phyloP scores from a whole-genome alignment of 1,140 invertebrate genomes.

The Araneus ventricosus region DNA sequence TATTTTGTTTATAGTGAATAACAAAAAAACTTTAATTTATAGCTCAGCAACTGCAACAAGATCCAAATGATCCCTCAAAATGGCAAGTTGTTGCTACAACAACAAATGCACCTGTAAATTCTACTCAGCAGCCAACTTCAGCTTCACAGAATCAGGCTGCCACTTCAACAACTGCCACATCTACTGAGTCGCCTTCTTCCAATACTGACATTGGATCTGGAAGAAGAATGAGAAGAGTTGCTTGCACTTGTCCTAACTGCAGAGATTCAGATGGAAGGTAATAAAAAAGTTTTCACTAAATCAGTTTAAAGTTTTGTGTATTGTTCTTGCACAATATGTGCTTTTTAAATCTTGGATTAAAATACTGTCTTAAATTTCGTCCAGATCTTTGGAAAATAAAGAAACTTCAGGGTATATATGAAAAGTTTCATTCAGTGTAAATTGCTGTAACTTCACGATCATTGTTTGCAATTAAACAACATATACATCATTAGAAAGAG shows the following conservation, averaged over 20 bases:
- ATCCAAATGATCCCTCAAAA: constrained; percentile 88
- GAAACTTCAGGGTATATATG: no score
- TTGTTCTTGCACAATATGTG: no score
- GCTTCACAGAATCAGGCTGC: constrained; percentile 52
- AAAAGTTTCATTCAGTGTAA: no score
- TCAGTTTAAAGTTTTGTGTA: background rate
- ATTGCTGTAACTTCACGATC: no score
- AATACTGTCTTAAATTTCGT: no score
- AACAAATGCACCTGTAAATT: constrained; percentile 67
- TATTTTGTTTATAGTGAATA: no score
- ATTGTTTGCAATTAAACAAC: no score
- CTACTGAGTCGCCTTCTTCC: constrained; percentile 70
- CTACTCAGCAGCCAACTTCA: constrained; percentile 42
- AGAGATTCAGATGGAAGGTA: constrained; percentile 88
- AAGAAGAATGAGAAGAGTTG: constrained; percentile 87
- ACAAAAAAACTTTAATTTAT: background rate
- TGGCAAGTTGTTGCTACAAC: constrained; percentile 86
- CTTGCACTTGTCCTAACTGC: constrained; percentile 98
- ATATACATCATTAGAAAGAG: no score
- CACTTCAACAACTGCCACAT: constrained; percentile 73
- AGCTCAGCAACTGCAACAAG: constrained; percentile 84
- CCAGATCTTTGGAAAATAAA: no score
- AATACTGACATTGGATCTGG: constrained; percentile 64
- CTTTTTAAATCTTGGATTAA: no score
- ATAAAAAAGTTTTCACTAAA: constrained; percentile 78